Base-by-base conservation (phyloP, 2,797 vertebrate genomes). In the Lagodon rhomboides region DNA sequence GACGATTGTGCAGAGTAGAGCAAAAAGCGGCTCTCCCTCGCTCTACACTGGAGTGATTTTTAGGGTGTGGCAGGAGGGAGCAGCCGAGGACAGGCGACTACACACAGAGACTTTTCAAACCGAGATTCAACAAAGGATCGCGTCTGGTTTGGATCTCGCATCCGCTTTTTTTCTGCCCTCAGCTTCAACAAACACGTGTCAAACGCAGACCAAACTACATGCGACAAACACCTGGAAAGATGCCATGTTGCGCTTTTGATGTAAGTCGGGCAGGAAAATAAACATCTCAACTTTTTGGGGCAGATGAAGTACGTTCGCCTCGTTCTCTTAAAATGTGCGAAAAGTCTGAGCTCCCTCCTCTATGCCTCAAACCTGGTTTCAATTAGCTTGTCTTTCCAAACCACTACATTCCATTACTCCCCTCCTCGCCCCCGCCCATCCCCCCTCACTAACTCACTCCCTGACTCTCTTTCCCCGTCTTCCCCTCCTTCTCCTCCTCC, bases 361-460 rank as follows among this genome's bases (percentile, higher is more conserved):
- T 91, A 78, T 75, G 87, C 92, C 93, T 92, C 87, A 93, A 94
- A 95, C 94, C 95, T 96, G 96, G 94, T 95, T 96, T 95, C 95
- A 96, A 96, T 96, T 96, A 96, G 95, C 86, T 94, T 94, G 94
- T 95, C 93, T 96, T 96, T 96, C 96, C 95, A 96, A 97, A 96
- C 96, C 95, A 95, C 92, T 93, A 93, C 95, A 96, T 96, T 95
- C 90, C 91, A 95, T 94, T 91, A 92, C 93, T 93, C 94, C 93
- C 94, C 87, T 90, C 89, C 93, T 87, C 83, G 75, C 73, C 72
- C 69, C 86, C 70, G 15, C 89, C 87, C 92, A 82, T 85, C 87
- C 92, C 83, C 90, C 87, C 77, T 75, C 84, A 73, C 86, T 82
- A 76, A 64, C 93, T 87, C 91, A 68, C 82, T 88, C 84, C 56